Evolutionary conservation across 2,888 invertebrate species (phyloP), one percentile per base, ranked within the genome.

Genomic region (Lithophane leautieri): DNA sequence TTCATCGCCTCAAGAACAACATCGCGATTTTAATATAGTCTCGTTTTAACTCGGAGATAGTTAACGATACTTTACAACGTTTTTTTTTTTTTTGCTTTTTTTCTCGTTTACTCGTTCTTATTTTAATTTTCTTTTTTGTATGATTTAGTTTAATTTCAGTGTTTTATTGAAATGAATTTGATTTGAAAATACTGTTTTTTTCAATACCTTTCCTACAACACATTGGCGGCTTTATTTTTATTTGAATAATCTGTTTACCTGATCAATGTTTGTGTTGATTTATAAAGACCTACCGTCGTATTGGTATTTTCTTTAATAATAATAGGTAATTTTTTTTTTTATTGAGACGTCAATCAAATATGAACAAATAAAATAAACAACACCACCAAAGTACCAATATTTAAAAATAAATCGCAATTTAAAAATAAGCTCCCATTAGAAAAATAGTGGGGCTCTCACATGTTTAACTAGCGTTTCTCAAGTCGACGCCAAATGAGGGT

Each of bases 391-490:
- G 63, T 50, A 76, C 65, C 63, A 42, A 78, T 79, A 70, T 11
- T 34, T 44, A 81, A 78, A 86, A 85, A 86, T 75, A 86, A 76
- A 79, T 79, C 74, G 73, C 88, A 88, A 90, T 91, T 92, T 93
- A 93, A 94, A 93, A 93, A 92, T 91, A 92, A 93, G 91, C 90
- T 89, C 82, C 87, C 89, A 91, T 90, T 87, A 92, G 88, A 91
- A 90, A 93, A 94, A 91, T 92, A 94, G 92, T 93, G 91, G 92
- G 82, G 89, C 91, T 86, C 94, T 94, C 90, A 82, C 86, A 88
- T 89, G 92, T 91, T 92, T 93, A 95, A 94, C 94, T 92, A 93
- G 93, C 94, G 93, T 92, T 93, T 93, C 94, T 95, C 93, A 94
- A 95, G 95, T 92, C 93, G 90, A 83, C 89, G 89, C 86, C 91